Evolutionary conservation across 2,888 invertebrate species (phyloP), one percentile per base, ranked within the genome.

Genomic region (Chrysomela aeneicollis): DNA sequence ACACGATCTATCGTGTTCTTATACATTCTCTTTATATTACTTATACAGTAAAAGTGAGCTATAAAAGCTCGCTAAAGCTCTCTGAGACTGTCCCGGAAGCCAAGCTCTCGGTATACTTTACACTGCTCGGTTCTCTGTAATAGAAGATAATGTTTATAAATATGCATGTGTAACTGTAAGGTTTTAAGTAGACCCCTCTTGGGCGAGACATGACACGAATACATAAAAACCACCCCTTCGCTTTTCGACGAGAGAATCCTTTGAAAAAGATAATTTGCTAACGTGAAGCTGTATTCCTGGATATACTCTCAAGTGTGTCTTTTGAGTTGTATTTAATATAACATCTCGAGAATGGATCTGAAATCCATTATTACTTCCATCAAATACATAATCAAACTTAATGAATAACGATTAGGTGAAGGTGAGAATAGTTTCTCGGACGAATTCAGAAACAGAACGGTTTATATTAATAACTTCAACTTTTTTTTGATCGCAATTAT

Each of bases 121-220:
- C 81, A 81, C 79, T 79, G 76, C 79, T 79, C 80, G 79, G 76
- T 75, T 77, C 79, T 79, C 75, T 78, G 80, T 81, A 82, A 82
- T 82, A 82, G 82, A 81, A 82, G 83, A 82, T 83, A 83, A 82
- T 82, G 82, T 83, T 82, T 83, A 83, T 83, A 83, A 83, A 83
- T 82, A 83, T 83, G 82, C 80, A 83, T 82, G 81, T 79, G 81
- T 79, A 80, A 82, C 81, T 81, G 81, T 80, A 80, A 79, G 78
- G 79, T 77, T 78, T 79, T 80, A 80, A 77, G 78, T 77, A 61
- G 64, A 61, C 70, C 69, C 64, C 42, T 26, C 26, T 42, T 42
- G 42, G 42, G 69, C 69, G 69, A 73, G 71, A 64, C 62, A 66
- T 71, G 77, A 69, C 64, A 72, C 72, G 77, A 76, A 77, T 77